A percentile compares a stretch with the other conserved stretches of the same genome.
phyloP scores from a whole-genome alignment of 2,113 vertebrate species.

The Dipodomys ordii region DNA sequence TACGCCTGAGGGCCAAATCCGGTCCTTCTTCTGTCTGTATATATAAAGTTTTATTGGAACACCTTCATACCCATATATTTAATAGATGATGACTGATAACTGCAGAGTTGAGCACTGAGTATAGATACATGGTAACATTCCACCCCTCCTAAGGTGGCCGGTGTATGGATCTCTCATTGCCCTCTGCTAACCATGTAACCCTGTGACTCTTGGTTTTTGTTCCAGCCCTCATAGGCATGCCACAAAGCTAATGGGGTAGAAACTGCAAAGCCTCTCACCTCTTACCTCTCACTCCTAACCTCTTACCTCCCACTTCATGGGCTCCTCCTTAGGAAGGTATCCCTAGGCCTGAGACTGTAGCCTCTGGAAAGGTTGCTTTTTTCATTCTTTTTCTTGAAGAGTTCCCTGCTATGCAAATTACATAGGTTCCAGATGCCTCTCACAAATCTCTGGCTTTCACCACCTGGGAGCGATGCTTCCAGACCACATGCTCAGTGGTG shows the following conservation, averaged over 20 bases:
- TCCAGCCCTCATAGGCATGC: not conserved
- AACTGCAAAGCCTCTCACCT: not conserved
- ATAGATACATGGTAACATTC: not conserved
- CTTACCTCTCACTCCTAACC: too few relatives aligned
- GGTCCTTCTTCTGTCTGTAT: not conserved
- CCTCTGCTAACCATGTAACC: not conserved
- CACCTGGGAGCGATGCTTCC: not conserved
- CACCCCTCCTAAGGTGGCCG: not conserved
- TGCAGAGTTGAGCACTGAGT: not conserved
- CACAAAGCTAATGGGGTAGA: not conserved
- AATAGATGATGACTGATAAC: not conserved
- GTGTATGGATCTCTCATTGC: not conserved
- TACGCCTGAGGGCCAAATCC: not conserved
- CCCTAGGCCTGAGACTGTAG: too few relatives aligned
- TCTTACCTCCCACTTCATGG: not conserved
- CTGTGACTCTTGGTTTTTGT: not conserved
- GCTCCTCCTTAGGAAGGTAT: not conserved
- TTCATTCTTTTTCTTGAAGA: not conserved
- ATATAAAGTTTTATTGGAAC: slow-evolving; percentile 22
- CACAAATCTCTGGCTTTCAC: not conserved
- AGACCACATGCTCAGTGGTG: not conserved
- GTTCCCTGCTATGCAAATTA: not conserved
- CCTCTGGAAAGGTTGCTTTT: not conserved
- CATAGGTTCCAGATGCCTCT: not conserved
- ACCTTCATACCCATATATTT: not conserved